These are phyloP conservation scores for Marcusenius ussheri DNA, from an alignment of 2,113 vertebrate genomes.

Conservation along the genomic window DNA sequence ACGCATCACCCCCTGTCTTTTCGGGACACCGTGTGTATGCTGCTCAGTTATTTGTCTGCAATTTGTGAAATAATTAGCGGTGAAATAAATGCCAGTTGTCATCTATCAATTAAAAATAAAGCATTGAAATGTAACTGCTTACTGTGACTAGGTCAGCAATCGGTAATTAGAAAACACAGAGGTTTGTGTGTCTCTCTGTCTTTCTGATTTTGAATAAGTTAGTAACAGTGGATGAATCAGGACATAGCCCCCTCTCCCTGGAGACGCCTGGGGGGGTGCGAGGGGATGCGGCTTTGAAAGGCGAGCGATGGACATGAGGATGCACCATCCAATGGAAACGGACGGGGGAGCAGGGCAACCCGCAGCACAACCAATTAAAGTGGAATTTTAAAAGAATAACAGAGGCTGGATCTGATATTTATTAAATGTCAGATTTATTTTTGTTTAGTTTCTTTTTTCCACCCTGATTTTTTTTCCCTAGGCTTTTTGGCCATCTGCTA, in stretches of 20 bases:
- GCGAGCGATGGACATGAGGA: background rate
- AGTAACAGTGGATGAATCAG: background rate
- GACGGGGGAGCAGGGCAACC: background rate
- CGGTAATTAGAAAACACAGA: background rate
- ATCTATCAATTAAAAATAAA: background rate
- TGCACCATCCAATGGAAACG: background rate
- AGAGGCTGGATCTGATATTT: constrained; percentile 1
- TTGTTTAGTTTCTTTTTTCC: background rate
- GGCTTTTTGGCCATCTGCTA: background rate
- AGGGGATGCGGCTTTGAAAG: background rate
- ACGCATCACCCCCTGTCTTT: background rate
- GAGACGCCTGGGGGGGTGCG: background rate
- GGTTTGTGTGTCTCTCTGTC: background rate
- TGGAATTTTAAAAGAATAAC: constrained; percentile 1
- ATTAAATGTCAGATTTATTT: constrained; percentile 6
- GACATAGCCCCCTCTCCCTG: background rate
- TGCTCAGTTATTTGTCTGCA: background rate
- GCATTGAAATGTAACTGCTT: background rate
- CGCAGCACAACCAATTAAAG: background rate
- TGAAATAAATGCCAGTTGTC: background rate
- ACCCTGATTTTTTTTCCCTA: background rate
- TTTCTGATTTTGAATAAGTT: background rate
- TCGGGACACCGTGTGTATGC: background rate
- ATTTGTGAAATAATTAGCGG: background rate
- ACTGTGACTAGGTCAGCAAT: background rate